Evolutionary conservation across 2,797 vertebrate genomes (phyloP), one percentile per base, ranked within the genome.

Genomic region (Labeo calbasu): DNA sequence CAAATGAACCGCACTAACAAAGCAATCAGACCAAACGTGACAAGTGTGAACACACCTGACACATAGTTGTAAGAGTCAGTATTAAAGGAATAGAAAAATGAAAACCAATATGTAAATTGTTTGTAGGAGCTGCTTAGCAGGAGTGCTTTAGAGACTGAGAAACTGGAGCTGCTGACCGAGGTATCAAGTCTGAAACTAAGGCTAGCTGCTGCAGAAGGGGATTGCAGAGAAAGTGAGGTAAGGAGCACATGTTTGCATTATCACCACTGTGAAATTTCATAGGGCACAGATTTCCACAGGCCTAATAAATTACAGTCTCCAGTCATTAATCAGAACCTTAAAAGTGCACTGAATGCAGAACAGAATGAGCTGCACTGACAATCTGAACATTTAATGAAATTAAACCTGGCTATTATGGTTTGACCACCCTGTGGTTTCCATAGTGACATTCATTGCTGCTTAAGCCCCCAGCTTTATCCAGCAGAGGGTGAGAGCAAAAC

Each of bases 131-230:
- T 99, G 85, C 83, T 97, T 87, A 96, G 94, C 89, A 94, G 97
- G 86, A 95, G 95, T 0, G 92, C 96, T 0, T 93, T 99, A 90
- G 98, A 99, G 93, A 98, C 96, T 53, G 97, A 99, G 92, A 99
- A 99, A 89, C 90, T 99, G 91, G 97, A 99, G 90, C 93, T 99
- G 85, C 95, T 98, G 96, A 95, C 97, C 0, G 98, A 99, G 91
- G 90, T 99, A 87, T 99, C 98, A 23, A 96, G 96, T 85, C 92
- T 99, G 90, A 99, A 98, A 92, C 94, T 98, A 87, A 98, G 98
- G 85, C 92, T 99, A 86, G 95, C 96, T 0, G 90, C 96, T 4
- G 94, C 96, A 80, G 97, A 98, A 89, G 95, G 95, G 84, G 97
- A 99, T 85, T 95, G 93, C 91, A 95, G 94, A 84, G 96, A 97